These are phyloP conservation scores for Aromia moschata DNA, from an alignment of 2,888 invertebrate species.

Conservation along the genomic window DNA sequence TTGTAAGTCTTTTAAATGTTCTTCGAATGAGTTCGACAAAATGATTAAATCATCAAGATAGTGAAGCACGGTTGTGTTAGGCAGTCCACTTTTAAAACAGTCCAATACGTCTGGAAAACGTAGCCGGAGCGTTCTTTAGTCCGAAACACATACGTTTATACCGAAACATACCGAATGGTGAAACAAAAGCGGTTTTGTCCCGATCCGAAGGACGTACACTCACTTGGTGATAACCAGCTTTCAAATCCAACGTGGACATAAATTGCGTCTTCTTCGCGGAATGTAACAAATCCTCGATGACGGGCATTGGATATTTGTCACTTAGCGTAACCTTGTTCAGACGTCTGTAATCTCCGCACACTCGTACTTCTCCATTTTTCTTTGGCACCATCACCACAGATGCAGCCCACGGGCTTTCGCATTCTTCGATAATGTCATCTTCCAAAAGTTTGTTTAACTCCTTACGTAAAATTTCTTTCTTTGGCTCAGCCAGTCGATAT, in stretches of 20 bases:
- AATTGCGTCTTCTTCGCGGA: no score
- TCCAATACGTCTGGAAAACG: not conserved
- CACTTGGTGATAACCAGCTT: no score
- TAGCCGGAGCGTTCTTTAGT: not conserved
- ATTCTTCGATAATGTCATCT: no score
- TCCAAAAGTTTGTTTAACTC: not conserved
- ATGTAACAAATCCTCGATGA: slow-evolving; percentile 33
- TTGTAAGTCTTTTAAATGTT: not conserved
- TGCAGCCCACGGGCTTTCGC: not conserved
- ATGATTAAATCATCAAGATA: not conserved
- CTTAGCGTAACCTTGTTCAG: slow-evolving; percentile 25
- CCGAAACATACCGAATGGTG: no score
- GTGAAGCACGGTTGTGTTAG: not conserved
- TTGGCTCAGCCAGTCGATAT: no score
- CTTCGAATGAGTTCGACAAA: not conserved
- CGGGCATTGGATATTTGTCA: slow-evolving; percentile 28
- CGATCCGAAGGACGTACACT: no score
- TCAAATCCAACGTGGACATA: no score
- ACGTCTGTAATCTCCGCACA: slow-evolving; percentile 28
- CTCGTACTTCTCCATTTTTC: slow-evolving; percentile 20
- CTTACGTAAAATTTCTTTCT: no score
- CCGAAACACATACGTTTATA: no score
- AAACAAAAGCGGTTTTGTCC: no score
- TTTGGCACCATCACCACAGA: slow-evolving; percentile 24
- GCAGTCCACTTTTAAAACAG: not conserved